Percentiles rank a stretch among this genome's conserved stretches.
Evolutionary conservation across 1,140 invertebrate species (phyloP).

Genomic region (Achatina immaculata): DNA sequence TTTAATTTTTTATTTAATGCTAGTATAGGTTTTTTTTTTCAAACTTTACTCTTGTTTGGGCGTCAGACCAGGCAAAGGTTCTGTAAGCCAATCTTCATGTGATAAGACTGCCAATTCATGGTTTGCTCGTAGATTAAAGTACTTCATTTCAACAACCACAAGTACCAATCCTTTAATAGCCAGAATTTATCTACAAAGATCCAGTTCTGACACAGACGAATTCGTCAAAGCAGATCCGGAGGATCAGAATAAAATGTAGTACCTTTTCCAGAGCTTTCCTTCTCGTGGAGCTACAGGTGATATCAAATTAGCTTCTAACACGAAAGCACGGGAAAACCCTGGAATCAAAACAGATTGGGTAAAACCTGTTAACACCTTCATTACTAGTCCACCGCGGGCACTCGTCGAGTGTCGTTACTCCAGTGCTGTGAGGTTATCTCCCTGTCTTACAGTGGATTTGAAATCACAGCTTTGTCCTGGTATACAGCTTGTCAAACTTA

Average conservation of each 20-base stretch:
- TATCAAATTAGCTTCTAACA: neutral
- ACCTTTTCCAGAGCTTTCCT: neutral
- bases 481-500: neutral
- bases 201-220: neutral
- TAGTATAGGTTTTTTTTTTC: too few relatives aligned
- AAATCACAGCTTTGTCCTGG: neutral
- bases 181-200: neutral
- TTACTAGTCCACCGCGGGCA: neutral
- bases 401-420: neutral
- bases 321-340: neutral
- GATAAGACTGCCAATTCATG: neutral
- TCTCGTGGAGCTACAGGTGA: neutral
- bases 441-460: neutral
- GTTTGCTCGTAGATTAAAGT: neutral
- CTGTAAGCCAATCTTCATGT: neutral
- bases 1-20: too few relatives aligned
- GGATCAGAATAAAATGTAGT: neutral
- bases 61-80: too few relatives aligned
- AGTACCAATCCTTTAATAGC: constrained; percentile 1
- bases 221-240: neutral
- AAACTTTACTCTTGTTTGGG: too few relatives aligned
- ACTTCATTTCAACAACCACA: neutral
- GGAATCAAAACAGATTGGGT: neutral
- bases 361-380: neutral
- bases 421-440: neutral